Evolutionary conservation across 2,888 invertebrate genomes (phyloP), one percentile per base, ranked within the genome.

Genomic region (Coenonympha glycerion): DNA sequence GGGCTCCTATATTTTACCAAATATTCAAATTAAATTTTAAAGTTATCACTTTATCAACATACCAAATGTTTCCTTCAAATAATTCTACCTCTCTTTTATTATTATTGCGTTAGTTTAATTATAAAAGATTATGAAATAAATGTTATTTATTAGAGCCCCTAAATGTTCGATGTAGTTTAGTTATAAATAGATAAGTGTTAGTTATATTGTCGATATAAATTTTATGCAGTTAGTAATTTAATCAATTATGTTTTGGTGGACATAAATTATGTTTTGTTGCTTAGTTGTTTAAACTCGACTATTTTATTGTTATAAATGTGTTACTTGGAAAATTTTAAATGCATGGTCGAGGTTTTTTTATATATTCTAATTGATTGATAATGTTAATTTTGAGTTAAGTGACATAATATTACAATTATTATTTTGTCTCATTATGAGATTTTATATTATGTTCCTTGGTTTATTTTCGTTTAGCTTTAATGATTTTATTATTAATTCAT

Each of bases 81-180:
- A 63, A 58, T 57, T 62, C 65, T 68, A 64, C 65, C 64, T 69
- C 66, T 63, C 61, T 45, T 59, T 60, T 65, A 62, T 48, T 42
- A 39, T 49, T 30, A 54, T 58, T 56, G 56, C 58, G 54, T 62
- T 62, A 64, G 60, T 55, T 57, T 65, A 60, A 61, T 63, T 64
- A 62, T 63, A 64, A 57, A 33, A 55, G 41, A 53, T 49, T 52
- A 58, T 60, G 66, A 53, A 55, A 61, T 62, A 57, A 63, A 61
- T 61, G 65, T 63, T 64, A 68, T 64, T 62, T 51, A 54, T 60
- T 73, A 71, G 69, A 68, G 65, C 70, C 76, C 74, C 71, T 74
- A 64, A 68, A 68, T 72, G 76, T 80, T 80, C 76, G 70, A 71
- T 63, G 78, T 85, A 83, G 82, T 60, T 61, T 73, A 77, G 72